Conservation (phyloP, 2,888 invertebrate species). For the Odontocerum albicorne region DNA sequence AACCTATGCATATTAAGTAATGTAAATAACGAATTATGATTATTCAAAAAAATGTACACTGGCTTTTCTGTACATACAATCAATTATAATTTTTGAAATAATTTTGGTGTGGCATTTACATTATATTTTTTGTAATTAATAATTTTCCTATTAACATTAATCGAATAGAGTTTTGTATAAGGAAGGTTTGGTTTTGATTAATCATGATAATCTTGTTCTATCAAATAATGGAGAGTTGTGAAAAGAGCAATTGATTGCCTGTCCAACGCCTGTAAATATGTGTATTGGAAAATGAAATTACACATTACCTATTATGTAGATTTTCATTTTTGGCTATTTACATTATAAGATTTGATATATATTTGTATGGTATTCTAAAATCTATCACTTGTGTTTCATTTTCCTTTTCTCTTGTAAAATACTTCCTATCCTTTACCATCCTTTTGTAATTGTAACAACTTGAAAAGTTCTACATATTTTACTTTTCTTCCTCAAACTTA, state of each 20-base stretch:
- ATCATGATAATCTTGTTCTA: no score
- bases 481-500: no score
- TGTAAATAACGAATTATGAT: no score
- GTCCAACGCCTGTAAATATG: conserved; percentile 18
- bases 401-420: neutral
- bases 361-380: conserved; percentile 33
- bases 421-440: neutral
- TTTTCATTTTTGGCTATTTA: conserved; percentile 28
- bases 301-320: conserved; percentile 23
- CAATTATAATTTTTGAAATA: conserved; percentile 15
- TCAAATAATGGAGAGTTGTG: conserved; percentile 6
- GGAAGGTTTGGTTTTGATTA: conserved; percentile 9
- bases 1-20: no score
- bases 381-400: conserved; percentile 24
- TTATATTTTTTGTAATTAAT: conserved; percentile 16
- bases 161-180: conserved; percentile 1
- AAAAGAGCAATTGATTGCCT: conserved; percentile 1
- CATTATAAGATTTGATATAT: conserved; percentile 33
- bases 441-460: no score
- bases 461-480: no score
- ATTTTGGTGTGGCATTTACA: conserved; percentile 24
- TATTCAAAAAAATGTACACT: no score
- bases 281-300: conserved; percentile 12
- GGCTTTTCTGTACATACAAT: no score
- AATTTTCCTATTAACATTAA: conserved; percentile 26